A percentile compares a stretch with the other conserved stretches of the same genome.
phyloP scores from a whole-genome alignment of 1,140 invertebrate species.

The Drosophila subobscura region DNA sequence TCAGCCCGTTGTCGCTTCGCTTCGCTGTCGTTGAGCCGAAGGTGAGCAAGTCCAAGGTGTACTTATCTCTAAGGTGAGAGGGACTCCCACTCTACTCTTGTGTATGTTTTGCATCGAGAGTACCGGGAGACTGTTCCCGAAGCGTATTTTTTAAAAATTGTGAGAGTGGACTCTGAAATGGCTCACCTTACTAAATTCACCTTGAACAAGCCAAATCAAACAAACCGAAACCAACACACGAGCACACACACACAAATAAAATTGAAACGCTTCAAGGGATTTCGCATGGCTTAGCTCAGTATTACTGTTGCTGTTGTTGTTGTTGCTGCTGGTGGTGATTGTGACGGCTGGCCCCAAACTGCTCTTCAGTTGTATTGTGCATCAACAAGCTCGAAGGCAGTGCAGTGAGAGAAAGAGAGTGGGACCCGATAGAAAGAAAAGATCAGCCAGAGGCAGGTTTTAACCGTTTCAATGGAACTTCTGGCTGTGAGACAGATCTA shows the following conservation, averaged over 20 bases:
- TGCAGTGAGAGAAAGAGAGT: constrained; percentile 41
- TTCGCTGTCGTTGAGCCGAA: constrained; percentile 59
- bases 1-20: constrained; percentile 19
- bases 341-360: constrained; percentile 41
- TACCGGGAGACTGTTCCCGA: too few relatives aligned
- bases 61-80: too few relatives aligned
- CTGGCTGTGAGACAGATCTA: too few relatives aligned
- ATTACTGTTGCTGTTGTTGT: constrained; percentile 37
- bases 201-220: constrained; percentile 66
- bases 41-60: constrained; percentile 50
- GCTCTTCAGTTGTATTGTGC: constrained; percentile 56
- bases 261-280: constrained; percentile 78
- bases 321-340: constrained; percentile 5
- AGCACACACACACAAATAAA: constrained; percentile 28
- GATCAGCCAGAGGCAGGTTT: neutral
- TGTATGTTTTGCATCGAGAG: too few relatives aligned
- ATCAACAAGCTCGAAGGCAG: constrained; percentile 39
- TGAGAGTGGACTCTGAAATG: too few relatives aligned
- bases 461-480: too few relatives aligned
- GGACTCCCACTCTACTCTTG: too few relatives aligned
- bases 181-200: too few relatives aligned
- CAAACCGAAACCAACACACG: constrained; percentile 68
- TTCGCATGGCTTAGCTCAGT: constrained; percentile 53
- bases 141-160: too few relatives aligned
- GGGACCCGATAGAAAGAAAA: neutral